Evolutionary conservation across 1,140 invertebrate genomes (phyloP).

Genomic region (Aphaenogaster ashmeadi): DNA sequence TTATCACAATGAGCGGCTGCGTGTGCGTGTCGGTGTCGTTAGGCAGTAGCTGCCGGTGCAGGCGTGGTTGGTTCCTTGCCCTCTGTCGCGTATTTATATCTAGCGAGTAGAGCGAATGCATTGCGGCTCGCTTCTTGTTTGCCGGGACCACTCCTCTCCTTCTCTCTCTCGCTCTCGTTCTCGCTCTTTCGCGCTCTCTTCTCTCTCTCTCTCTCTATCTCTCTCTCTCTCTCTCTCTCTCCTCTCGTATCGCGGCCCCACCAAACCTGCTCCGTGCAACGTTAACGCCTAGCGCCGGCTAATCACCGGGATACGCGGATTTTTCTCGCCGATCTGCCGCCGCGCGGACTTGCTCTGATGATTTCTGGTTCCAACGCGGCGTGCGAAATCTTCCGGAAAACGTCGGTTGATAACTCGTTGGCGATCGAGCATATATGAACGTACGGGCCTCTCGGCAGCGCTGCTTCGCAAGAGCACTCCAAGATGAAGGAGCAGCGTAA

Average conservation of each 20-base stretch:
- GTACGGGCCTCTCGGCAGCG: not conserved
- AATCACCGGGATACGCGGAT: constrained; percentile 72
- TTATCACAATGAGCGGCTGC: constrained; percentile 81
- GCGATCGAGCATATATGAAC: not conserved
- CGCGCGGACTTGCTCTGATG: constrained; percentile 37
- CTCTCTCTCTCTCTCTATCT: not conserved
- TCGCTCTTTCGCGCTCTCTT: not conserved
- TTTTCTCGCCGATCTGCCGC: constrained; percentile 61
- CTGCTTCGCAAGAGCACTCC: not conserved
- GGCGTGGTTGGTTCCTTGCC: constrained; percentile 79
- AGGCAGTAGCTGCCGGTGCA: constrained; percentile 79
- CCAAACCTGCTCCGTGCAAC: constrained; percentile 75
- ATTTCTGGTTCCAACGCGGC: constrained; percentile 42
- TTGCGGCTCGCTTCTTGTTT: constrained; percentile 79
- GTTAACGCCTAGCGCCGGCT: constrained; percentile 79
- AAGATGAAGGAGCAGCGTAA: constrained; percentile 12
- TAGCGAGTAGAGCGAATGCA: constrained; percentile 80
- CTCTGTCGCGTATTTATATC: constrained; percentile 80
- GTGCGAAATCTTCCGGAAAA: constrained; percentile 44
- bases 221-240: not conserved
- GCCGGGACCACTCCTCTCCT: constrained; percentile 70
- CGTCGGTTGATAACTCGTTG: constrained; percentile 33
- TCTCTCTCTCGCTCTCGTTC: constrained; percentile 43
- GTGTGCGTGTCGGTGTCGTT: constrained; percentile 81
- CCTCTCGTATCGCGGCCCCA: constrained; percentile 52